Percentiles rank a stretch among this genome's conserved stretches.
Conservation (phyloP, 2,113 vertebrate species). For the Dicaeum eximium region DNA sequence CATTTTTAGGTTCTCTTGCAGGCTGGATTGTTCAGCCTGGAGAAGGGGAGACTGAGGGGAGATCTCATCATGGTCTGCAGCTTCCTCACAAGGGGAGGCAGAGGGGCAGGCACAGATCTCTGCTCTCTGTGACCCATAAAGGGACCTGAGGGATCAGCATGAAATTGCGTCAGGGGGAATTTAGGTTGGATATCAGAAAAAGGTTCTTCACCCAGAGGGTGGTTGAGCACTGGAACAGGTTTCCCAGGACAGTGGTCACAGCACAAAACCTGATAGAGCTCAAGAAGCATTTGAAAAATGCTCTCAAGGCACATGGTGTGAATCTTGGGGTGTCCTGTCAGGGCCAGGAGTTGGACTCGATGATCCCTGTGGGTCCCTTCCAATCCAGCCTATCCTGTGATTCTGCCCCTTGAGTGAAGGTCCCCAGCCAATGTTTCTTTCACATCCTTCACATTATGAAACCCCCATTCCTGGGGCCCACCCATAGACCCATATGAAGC, state of each 20-base stretch:
- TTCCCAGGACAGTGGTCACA: background rate
- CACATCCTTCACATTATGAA: background rate
- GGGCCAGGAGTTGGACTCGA: too few species aligned
- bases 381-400: background rate
- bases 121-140: background rate
- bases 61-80: background rate
- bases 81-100: background rate
- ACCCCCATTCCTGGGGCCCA: rapidly evolving
- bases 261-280: background rate
- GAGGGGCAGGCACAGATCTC: background rate
- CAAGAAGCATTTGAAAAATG: background rate
- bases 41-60: background rate
- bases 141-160: background rate
- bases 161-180: background rate
- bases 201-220: background rate
- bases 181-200: background rate
- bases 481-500: rapidly evolving
- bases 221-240: background rate
- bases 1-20: background rate
- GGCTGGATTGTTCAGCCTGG: background rate
- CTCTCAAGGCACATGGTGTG: background rate
- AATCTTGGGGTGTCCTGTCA: background rate
- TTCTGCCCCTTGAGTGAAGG: background rate
- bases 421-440: background rate
- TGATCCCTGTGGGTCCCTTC: background rate